Evolutionary conservation across 1,140 invertebrate genomes (phyloP).

Genomic region (Aphidius ervi): DNA sequence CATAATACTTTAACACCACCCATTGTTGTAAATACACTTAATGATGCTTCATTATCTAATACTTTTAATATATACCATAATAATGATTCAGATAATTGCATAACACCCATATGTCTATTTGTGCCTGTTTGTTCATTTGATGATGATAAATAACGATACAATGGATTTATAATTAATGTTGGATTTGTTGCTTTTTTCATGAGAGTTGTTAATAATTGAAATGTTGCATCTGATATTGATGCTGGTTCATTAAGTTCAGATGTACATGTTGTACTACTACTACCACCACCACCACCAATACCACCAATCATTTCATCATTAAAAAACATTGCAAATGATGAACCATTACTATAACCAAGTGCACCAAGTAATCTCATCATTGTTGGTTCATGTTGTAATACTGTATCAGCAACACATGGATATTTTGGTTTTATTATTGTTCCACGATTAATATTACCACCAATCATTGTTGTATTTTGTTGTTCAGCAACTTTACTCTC

Average conservation of each 20-base stretch:
- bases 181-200: constrained; percentile 68
- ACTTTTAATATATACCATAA: constrained; percentile 72
- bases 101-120: constrained; percentile 40
- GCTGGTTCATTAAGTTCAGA: constrained; percentile 58
- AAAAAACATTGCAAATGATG: constrained; percentile 60
- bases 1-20: constrained; percentile 60
- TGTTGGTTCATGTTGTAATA: constrained; percentile 70
- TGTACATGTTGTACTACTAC: constrained; percentile 4
- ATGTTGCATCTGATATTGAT: constrained; percentile 78
- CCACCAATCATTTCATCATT: constrained; percentile 37
- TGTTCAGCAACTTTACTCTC: constrained; percentile 73
- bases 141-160: constrained; percentile 68
- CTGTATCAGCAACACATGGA: constrained; percentile 72
- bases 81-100: constrained; percentile 70
- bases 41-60: constrained; percentile 63
- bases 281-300: constrained; percentile 24
- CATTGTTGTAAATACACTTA: constrained; percentile 63
- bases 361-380: constrained; percentile 78
- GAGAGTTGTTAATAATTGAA: constrained; percentile 72
- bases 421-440: constrained; percentile 45
- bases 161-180: constrained; percentile 67
- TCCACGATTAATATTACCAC: constrained; percentile 30
- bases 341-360: constrained; percentile 66
- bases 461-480: constrained; percentile 47
- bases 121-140: constrained; percentile 38